A percentile compares a stretch with the other conserved stretches of the same genome.
Conservation (phyloP, 2,888 invertebrate species). For the Chromoteleia sp. region DNA sequence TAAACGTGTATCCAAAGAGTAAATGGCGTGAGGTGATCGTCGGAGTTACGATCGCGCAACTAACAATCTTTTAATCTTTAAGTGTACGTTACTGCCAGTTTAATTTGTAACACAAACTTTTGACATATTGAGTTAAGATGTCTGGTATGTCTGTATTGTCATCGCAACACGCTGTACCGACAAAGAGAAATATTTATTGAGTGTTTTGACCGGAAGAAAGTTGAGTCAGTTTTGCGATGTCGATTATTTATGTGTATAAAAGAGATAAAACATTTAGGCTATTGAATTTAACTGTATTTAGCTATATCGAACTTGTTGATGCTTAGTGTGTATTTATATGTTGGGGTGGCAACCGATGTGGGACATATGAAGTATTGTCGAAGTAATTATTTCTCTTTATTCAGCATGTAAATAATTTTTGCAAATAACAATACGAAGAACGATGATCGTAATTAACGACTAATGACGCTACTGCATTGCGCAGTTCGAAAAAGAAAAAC, state of each 20-base stretch:
- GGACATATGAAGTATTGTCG: conserved; percentile 36
- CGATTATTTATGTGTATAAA: conserved; percentile 58
- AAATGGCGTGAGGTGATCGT: conserved; percentile 35
- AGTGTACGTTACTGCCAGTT: conserved; percentile 63
- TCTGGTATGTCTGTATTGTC: conserved; percentile 35
- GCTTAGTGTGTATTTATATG: conserved; percentile 65
- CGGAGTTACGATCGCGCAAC: conserved; percentile 18
- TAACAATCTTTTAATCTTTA: conserved; percentile 50
- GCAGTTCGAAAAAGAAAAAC: conserved; percentile 49
- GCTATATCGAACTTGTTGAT: conserved; percentile 56
- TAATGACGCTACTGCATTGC: conserved; percentile 62
- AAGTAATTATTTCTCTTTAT: conserved; percentile 61
- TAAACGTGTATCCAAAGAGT: conserved; percentile 22
- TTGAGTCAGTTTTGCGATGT: conserved; percentile 48
- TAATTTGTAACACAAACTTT: conserved; percentile 34
- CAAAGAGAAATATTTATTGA: conserved; percentile 51
- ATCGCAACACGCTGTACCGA: conserved; percentile 29
- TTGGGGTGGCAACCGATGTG: conserved; percentile 35
- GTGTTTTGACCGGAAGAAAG: conserved; percentile 29
- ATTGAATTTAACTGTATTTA: conserved; percentile 60
- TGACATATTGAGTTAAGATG: conserved; percentile 7
- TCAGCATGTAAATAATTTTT: conserved; percentile 68
- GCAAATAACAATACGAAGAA: conserved; percentile 48
- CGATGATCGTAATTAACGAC: conserved; percentile 57
- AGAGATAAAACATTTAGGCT: conserved; percentile 30